Base-by-base conservation (phyloP, 35 echinoderm and acorn worm species). In the Stichopus chloronotus region DNA sequence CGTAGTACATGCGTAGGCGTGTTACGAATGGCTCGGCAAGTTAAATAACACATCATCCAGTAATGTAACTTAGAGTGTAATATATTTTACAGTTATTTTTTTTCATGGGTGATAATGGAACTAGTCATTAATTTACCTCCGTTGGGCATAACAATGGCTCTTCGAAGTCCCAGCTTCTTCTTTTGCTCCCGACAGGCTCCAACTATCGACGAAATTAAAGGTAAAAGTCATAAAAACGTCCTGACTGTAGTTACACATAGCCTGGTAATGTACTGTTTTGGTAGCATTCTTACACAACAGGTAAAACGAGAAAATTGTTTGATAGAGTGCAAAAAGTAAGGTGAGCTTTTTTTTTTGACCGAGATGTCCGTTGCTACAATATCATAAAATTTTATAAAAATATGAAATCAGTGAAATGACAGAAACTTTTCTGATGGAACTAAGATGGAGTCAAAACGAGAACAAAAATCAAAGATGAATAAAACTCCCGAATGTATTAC, bases 161-260 rank as follows among this genome's bases (percentile, higher is more conserved):
- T 53, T 76, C 61, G 55, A 76, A 76, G 5, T 68, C 72, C 88
- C 88, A 90, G 9, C 52, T 71, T 11, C 19, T 23, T 74, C 88
- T 69, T 53, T 90, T 90, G 5, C 60, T 90, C 43, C 88, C 88
- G 9, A 90, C 88, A 12, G 60, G 88, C 72, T 90, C 88, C 53
- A 90, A 12, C 88, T 90, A 43, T 57, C 16, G 16, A 58, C n/a
- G 19, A 88, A 8, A 17, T 0, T 6, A 83, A 22, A 25, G 17
- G 5, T 56, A 22, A 17, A 83, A 83, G 80, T 5, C 17, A 83
- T 43, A 83, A 83, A 7, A 21, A 84, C 0, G 4, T 8, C 0
- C 4, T 76, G 17, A 6, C 24, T 11, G 5, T 76, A 20, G 0
- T 0, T 7, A 0, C 9, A 13, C 17, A 17, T 20, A 7, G 24